Percentiles rank a stretch among this genome's conserved stretches.
Conservation (phyloP, 2,113 vertebrate species). For the Callipepla californica region DNA sequence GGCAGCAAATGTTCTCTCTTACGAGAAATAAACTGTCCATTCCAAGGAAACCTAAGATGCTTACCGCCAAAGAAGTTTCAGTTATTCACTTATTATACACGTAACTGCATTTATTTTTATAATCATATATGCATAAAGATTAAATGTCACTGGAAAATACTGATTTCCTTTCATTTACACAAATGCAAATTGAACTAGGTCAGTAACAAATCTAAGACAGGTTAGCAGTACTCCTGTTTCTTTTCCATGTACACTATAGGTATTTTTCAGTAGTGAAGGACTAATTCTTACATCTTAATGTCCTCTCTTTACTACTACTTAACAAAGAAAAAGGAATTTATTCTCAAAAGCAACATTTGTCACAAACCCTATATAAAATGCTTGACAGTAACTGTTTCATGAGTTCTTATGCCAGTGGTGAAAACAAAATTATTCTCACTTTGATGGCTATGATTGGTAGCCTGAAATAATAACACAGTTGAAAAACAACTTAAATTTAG, state of each 20-base stretch:
- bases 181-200: not conserved
- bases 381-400: not conserved
- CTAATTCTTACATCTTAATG: not conserved
- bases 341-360: not conserved
- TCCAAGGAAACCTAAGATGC: not conserved
- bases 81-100: not conserved
- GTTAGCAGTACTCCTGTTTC: not conserved
- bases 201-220: not conserved
- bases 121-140: not conserved
- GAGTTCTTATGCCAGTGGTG: not conserved
- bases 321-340: not conserved
- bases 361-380: not conserved
- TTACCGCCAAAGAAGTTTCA: not conserved
- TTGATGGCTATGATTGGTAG: not conserved
- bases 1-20: conserved; percentile 67
- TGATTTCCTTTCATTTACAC: not conserved
- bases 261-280: not conserved
- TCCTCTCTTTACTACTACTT: not conserved
- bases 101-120: not conserved
- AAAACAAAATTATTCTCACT: not conserved
- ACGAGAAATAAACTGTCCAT: not conserved
- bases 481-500: not conserved
- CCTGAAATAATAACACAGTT: not conserved
- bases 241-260: not conserved
- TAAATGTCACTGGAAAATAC: not conserved